Base-by-base conservation (phyloP, 2,888 invertebrate genomes). In the Chaitophorus viminalis region DNA sequence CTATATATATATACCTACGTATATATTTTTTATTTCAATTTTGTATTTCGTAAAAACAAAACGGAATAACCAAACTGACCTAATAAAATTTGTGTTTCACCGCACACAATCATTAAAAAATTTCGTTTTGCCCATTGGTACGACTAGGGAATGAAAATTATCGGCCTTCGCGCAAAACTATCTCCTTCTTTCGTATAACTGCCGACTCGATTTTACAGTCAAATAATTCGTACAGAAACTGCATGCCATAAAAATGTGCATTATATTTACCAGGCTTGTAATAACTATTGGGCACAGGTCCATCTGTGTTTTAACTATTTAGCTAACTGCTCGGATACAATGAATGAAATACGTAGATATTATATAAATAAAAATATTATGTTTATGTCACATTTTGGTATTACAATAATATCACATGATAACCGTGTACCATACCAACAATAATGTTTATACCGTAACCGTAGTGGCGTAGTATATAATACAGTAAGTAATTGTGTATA, bases 11-110 rank as follows among this genome's bases (percentile, higher is more conserved):
- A 33, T 33, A 14, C 14, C 11, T 46, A 46, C 14, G 2, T 46
- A 46, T 46, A 46, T 46, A 11, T 46, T 72, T 72, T 72, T 33
- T 9, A 72, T 72, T 72, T 72, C 33, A 72, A 17, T 72, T 72
- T 72, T 11, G 60, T 60, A 60, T 60, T 60, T 68, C 68, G 68
- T 68, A 33, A 33, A 33, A 72, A 72, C 33, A 72, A 72, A 72
- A 31, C n/a, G 5, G 29, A 70, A 29, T 29, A 3, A 70, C 68
- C 29, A 8, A 70, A 72, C 31, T 72, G 72, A 72, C 72, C 72
- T 72, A 33, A 72, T 72, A 72, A 72, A 72, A 72, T 72, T n/a
- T 6, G 25, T 14, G 21, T 29, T 29, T 29, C 11, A 29, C 68
- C 72, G 33, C 21, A 25, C 25, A 72, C 6, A 18, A 4, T n/a